Conservation (phyloP, 2,797 vertebrate species). For the Gymnothorax javanicus region DNA sequence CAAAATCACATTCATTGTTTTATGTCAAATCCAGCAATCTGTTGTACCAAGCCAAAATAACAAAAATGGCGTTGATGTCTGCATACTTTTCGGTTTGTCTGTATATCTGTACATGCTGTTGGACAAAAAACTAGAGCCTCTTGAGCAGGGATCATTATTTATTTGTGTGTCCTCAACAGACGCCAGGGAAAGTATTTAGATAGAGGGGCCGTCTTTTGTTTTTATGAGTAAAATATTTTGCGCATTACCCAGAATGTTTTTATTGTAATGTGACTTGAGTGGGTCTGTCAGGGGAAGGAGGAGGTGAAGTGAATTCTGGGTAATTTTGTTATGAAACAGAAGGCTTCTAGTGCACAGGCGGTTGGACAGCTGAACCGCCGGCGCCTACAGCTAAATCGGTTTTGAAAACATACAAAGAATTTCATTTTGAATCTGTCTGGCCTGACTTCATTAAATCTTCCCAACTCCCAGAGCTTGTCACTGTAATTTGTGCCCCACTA, state of each 20-base stretch:
- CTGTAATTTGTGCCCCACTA: neutral
- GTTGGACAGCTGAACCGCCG: neutral
- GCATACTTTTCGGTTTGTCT: too few relatives aligned
- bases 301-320: neutral
- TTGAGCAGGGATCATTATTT: neutral
- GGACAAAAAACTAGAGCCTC: neutral
- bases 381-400: neutral
- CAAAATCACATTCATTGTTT: too few relatives aligned
- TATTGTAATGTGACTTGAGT: conserved; percentile 30
- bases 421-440: conserved; percentile 5
- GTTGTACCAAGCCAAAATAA: too few relatives aligned
- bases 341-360: too few relatives aligned
- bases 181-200: conserved; percentile 6
- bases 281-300: conserved; percentile 21
- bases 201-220: conserved; percentile 14
- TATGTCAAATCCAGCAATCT: too few relatives aligned
- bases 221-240: conserved; percentile 19
- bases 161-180: neutral
- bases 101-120: neutral
- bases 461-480: neutral
- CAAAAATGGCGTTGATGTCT: too few relatives aligned
- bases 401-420: conserved; percentile 2
- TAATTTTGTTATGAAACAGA: neutral
- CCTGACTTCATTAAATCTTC: neutral
- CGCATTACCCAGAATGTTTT: conserved; percentile 29